These are phyloP conservation scores for Liopterus haemorrhoidalis DNA, from an alignment of 2,888 invertebrate genomes.

Conservation along the genomic window DNA sequence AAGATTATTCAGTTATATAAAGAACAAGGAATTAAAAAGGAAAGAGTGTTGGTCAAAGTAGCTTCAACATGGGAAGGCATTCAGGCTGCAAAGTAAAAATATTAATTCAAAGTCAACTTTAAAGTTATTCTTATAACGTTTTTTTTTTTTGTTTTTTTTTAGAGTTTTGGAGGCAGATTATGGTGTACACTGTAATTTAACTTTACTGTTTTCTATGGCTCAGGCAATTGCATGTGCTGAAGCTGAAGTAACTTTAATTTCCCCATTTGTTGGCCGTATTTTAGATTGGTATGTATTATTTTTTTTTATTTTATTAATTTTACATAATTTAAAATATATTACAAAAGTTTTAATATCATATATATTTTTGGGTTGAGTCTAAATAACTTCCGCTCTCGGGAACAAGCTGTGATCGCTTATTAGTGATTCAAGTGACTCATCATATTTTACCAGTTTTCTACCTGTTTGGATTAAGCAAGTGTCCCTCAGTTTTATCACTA, in stretches of 20 bases:
- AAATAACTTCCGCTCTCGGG: too few species aligned
- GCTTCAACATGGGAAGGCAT: conserved; percentile 99
- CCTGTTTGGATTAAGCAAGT: too few species aligned
- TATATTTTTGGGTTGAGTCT: too few species aligned
- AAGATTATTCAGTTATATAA: conserved; percentile 86
- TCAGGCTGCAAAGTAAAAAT: conserved; percentile 83
- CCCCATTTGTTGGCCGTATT: conserved; percentile 98
- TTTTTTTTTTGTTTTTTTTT: conserved; percentile 37
- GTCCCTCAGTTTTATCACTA: too few species aligned
- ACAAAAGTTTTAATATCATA: too few species aligned
- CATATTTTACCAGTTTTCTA: too few species aligned
- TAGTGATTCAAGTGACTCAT: too few species aligned
- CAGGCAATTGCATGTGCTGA: conserved; percentile 99
- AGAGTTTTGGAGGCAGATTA: conserved; percentile 85
- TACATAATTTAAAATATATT: too few species aligned
- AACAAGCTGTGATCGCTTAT: too few species aligned
- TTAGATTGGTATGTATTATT: conserved; percentile 76
- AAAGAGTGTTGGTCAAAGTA: conserved; percentile 92
- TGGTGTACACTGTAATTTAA: conserved; percentile 96
- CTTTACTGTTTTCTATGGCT: conserved; percentile 87
- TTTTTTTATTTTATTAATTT: conserved; percentile 2
- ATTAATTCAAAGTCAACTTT: conserved; percentile 5
- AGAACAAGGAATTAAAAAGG: conserved; percentile 82
- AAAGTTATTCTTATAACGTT: conserved; percentile 15
- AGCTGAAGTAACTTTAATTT: conserved; percentile 94